Conservation (phyloP, 2,797 vertebrate species). For the Meriones psammophilus region DNA sequence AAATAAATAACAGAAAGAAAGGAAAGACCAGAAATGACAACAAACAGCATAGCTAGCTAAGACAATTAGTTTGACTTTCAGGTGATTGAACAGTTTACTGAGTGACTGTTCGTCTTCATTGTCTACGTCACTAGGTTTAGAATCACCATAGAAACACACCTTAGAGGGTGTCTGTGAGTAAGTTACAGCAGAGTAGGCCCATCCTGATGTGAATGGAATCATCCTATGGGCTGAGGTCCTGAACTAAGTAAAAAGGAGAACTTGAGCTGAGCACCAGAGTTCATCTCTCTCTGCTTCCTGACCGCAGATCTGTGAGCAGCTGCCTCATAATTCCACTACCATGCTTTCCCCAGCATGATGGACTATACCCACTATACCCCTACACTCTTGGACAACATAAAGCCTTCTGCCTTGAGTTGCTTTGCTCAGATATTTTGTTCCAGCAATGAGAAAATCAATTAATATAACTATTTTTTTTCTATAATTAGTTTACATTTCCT, state of each 20-base stretch:
- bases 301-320: background rate
- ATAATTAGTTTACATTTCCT: background rate
- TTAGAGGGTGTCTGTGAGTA: background rate
- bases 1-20: background rate
- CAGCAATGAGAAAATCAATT: background rate
- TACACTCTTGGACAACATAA: background rate
- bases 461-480: conserved; percentile 14
- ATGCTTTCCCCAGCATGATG: background rate
- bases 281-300: background rate
- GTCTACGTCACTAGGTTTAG: background rate
- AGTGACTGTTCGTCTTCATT: background rate
- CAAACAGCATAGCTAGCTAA: background rate
- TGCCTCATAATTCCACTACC: fast-evolving
- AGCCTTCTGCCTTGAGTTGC: background rate
- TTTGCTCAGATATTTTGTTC: background rate
- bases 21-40: background rate
- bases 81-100: background rate
- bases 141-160: background rate
- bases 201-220: background rate
- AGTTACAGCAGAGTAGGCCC: background rate
- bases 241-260: background rate
- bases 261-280: background rate
- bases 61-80: conserved; percentile 25
- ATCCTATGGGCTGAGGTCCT: background rate
- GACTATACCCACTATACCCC: background rate